phyloP scores from a whole-genome alignment of 2,113 vertebrate genomes.

The Taxidea taxus region DNA sequence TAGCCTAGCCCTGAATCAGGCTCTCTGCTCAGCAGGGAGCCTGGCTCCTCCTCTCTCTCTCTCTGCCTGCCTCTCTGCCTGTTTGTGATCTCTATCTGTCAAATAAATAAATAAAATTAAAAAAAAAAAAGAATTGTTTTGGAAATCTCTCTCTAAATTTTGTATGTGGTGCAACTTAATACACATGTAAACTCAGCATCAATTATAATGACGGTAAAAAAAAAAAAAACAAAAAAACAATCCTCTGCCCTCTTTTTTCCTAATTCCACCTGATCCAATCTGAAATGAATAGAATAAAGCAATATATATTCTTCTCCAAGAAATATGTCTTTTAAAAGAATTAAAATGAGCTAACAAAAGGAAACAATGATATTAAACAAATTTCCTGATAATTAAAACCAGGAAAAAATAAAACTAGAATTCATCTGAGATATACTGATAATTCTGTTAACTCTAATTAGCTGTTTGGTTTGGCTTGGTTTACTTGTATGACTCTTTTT shows the following conservation, averaged over 20 bases:
- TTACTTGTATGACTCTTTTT: neutral
- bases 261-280: neutral
- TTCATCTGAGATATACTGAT: constrained; percentile 10
- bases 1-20: no score
- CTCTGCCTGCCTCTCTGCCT: no score
- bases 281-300: constrained; percentile 27
- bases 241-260: neutral
- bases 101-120: no score
- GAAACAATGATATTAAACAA: neutral
- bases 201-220: neutral
- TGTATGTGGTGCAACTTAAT: neutral
- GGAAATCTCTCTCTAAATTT: neutral
- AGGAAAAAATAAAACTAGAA: constrained; percentile 41
- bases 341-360: neutral
- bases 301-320: neutral
- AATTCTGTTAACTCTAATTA: neutral
- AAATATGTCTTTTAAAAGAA: neutral
- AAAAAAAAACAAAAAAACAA: neutral
- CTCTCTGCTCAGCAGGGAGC: no score
- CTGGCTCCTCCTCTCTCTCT: no score
- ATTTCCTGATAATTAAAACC: constrained; percentile 8
- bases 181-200: neutral
- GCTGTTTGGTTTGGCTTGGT: neutral
- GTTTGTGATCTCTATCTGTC: no score
- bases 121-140: neutral